Evolutionary conservation across 1,140 invertebrate species (phyloP).

Genomic region (Apolygus lucorum): DNA sequence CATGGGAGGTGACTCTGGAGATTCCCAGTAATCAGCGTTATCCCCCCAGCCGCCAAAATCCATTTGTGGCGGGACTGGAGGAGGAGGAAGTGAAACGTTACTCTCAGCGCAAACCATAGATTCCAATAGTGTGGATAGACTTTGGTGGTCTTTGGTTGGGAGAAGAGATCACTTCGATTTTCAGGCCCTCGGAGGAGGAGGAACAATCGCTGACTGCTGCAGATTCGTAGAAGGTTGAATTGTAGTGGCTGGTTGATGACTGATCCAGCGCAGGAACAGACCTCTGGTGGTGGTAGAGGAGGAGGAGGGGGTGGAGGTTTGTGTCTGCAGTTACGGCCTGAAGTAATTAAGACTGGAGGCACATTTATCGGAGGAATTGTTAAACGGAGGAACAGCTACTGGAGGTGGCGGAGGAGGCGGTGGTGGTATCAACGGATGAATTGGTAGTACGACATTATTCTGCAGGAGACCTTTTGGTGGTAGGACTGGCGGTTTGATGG

Average conservation of each 20-base stretch:
- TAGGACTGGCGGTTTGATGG: no score
- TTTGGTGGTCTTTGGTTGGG: neutral
- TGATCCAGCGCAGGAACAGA: no score
- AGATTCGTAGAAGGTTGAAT: neutral
- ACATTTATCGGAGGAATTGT: neutral
- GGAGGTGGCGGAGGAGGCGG: no score
- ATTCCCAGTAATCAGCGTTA: conserved; percentile 24
- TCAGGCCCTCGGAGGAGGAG: conserved; percentile 5
- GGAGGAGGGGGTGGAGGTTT: conserved; percentile 21
- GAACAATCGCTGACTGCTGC: neutral
- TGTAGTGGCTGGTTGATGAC: neutral
- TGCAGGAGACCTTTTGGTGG: no score
- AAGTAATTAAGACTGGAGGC: conserved; percentile 1
- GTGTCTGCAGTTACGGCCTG: neutral
- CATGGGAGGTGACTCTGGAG: conserved; percentile 54
- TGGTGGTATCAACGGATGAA: no score
- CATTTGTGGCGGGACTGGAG: neutral
- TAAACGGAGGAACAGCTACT: neutral
- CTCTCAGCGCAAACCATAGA: neutral
- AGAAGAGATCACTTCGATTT: conserved; percentile 22
- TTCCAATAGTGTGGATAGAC: neutral
- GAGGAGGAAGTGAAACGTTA: conserved; percentile 38
- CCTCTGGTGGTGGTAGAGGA: conserved; percentile 6
- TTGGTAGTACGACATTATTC: no score
- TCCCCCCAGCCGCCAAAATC: conserved; percentile 44